These are phyloP conservation scores for Eulacestoma nigropectus DNA, from an alignment of 2,113 vertebrate genomes.

Conservation along the genomic window DNA sequence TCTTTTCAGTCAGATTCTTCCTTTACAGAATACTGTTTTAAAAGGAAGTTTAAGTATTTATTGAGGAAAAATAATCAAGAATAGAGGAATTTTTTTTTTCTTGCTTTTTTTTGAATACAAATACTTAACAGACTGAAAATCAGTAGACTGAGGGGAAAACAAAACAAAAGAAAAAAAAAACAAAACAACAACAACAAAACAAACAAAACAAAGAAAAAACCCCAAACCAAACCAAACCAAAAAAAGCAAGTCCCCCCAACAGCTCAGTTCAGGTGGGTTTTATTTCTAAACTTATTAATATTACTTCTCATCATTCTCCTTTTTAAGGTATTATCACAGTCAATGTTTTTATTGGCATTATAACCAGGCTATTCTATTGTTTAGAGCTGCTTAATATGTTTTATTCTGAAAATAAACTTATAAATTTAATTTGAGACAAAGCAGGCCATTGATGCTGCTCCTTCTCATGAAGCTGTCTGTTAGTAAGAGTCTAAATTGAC, in stretches of 20 bases:
- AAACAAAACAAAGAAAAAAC: not conserved
- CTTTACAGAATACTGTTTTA: not conserved
- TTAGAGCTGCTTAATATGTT: not conserved
- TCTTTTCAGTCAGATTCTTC: not conserved
- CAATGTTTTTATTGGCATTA: not conserved
- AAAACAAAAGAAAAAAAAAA: not conserved
- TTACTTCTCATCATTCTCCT: not conserved
- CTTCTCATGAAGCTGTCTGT: not conserved
- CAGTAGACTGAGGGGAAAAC: not conserved
- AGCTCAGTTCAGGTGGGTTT: not conserved
- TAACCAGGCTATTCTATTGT: not conserved
- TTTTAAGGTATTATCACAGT: not conserved
- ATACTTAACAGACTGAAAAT: not conserved
- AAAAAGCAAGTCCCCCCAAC: fast-evolving
- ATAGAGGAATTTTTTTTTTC: not conserved
- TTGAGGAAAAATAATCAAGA: not conserved
- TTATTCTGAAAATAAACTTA: not conserved
- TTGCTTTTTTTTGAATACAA: not conserved
- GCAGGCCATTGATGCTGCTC: not conserved
- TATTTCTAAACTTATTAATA: not conserved
- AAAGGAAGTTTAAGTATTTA: not conserved
- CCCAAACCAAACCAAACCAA: not conserved
- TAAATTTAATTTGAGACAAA: not conserved
- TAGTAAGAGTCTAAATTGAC: constrained; percentile 1
- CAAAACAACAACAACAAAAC: not conserved